Conservation (phyloP, 1,140 invertebrate species). For the Platyura marginata region DNA sequence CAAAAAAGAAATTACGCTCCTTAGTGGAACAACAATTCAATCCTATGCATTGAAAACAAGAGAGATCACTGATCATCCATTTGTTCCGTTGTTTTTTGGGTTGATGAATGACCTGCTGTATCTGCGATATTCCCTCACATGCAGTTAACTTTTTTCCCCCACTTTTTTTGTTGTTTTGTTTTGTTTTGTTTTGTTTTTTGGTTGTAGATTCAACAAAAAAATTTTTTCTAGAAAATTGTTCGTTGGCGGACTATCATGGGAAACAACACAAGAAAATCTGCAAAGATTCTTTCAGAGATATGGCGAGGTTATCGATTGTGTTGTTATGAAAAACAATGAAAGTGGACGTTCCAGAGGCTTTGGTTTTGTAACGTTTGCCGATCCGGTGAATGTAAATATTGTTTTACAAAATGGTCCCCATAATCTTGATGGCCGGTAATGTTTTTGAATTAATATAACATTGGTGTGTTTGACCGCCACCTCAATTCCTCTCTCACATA, state of each 20-base stretch:
- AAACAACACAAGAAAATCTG: slow-evolving; percentile 85
- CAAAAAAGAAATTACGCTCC: too few relatives aligned
- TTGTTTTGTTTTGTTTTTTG: not conserved
- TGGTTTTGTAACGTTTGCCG: slow-evolving; percentile 92
- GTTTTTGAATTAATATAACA: slow-evolving; percentile 4
- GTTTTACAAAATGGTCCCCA: slow-evolving; percentile 84
- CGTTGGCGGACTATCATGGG: slow-evolving; percentile 92
- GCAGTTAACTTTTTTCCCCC: too few relatives aligned
- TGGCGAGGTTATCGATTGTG: slow-evolving; percentile 93
- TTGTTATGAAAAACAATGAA: slow-evolving; percentile 97
- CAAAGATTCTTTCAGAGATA: slow-evolving; percentile 86
- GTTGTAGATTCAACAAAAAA: not conserved
- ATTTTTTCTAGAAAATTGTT: slow-evolving; percentile 53
- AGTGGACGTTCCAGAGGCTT: slow-evolving; percentile 69
- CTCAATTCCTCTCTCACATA: not conserved
- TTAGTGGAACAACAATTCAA: too few relatives aligned
- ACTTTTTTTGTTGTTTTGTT: too few relatives aligned
- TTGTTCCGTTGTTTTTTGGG: not conserved
- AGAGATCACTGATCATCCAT: not conserved
- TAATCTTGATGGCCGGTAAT: slow-evolving; percentile 79
- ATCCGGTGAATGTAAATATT: slow-evolving; percentile 74
- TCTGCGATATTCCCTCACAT: not conserved
- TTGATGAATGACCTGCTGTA: not conserved
- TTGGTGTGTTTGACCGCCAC: not conserved
- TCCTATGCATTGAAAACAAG: too few relatives aligned